Evolutionary conservation across 2,797 vertebrate genomes (phyloP).

Genomic region (Hippocampus kuda): DNA sequence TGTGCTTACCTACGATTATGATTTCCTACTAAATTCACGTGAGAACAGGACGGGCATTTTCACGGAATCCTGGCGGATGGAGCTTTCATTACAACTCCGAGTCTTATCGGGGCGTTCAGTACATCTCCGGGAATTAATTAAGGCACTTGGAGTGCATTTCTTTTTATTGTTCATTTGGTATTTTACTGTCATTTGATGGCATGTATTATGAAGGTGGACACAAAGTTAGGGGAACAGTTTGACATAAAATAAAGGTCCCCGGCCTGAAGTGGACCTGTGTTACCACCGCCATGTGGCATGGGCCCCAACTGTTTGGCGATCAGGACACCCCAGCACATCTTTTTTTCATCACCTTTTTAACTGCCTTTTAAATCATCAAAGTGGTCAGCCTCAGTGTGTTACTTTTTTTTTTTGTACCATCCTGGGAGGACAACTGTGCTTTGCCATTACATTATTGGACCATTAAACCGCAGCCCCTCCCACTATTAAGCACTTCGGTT

Average conservation of each 20-base stretch:
- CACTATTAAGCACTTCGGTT: conserved; percentile 65
- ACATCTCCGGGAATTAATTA: conserved; percentile 6
- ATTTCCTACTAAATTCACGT: background rate
- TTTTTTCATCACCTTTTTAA: conserved; percentile 31
- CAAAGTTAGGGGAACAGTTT: background rate
- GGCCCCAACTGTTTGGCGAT: conserved; percentile 3
- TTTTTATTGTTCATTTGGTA: conserved; percentile 17
- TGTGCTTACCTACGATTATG: background rate
- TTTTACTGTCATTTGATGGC: conserved; percentile 6
- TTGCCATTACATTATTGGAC: conserved; percentile 65
- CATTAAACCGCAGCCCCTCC: conserved; percentile 67
- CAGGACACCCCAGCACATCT: conserved; percentile 7
- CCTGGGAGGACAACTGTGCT: conserved; percentile 60
- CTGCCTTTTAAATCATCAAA: conserved; percentile 53
- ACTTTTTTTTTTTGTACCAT: conserved; percentile 50
- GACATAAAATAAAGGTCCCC: conserved; percentile 7
- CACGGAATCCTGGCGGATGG: background rate
- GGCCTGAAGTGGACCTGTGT: conserved; percentile 3
- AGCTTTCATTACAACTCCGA: background rate
- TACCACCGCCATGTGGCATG: background rate
- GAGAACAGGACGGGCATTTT: background rate
- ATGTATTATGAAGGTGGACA: conserved; percentile 5
- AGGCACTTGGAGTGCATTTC: conserved; percentile 15
- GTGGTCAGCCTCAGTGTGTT: conserved; percentile 39
- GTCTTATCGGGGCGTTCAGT: background rate